These are phyloP conservation scores for Drosophila biarmipes DNA, from an alignment of 1,140 invertebrate genomes.

Conservation along the genomic window DNA sequence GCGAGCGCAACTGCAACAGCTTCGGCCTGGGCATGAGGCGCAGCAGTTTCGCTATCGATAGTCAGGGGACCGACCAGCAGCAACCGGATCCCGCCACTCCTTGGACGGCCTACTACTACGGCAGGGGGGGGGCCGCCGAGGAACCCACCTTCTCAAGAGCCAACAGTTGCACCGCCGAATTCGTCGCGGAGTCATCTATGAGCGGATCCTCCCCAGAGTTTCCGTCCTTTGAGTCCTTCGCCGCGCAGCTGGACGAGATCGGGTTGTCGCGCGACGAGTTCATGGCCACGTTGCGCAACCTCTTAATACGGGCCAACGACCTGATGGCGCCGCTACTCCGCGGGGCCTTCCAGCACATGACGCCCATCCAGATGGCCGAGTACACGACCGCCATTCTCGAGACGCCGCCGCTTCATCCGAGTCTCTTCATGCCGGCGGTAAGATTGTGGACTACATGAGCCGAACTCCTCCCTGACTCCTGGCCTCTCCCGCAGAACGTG, in stretches of 20 bases:
- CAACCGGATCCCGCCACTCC: background rate
- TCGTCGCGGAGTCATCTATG: background rate
- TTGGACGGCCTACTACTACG: background rate
- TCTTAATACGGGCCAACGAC: conserved; percentile 58
- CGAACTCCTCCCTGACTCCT: background rate
- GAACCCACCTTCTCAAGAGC: background rate
- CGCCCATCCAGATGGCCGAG: conserved; percentile 48
- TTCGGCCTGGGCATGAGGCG: conserved; percentile 30
- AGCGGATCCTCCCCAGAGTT: background rate
- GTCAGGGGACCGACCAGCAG: background rate
- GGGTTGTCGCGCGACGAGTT: conserved; percentile 46
- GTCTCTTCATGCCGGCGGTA: conserved; percentile 59
- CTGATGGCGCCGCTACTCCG: conserved; percentile 48
- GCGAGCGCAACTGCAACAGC: conserved; percentile 23
- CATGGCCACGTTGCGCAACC: conserved; percentile 49
- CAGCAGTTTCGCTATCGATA: background rate
- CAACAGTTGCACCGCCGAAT: background rate
- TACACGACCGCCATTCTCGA: conserved; percentile 55
- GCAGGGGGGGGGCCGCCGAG: too few species aligned
- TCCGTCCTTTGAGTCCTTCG: conserved; percentile 49
- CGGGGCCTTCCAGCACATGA: conserved; percentile 43
- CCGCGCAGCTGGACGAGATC: conserved; percentile 24
- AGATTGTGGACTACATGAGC: background rate
- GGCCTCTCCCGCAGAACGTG: conserved; percentile 4
- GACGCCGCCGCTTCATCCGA: conserved; percentile 49